Base-by-base conservation (phyloP, 2,797 vertebrate species). In the Oryzias dopingdopingensis region DNA sequence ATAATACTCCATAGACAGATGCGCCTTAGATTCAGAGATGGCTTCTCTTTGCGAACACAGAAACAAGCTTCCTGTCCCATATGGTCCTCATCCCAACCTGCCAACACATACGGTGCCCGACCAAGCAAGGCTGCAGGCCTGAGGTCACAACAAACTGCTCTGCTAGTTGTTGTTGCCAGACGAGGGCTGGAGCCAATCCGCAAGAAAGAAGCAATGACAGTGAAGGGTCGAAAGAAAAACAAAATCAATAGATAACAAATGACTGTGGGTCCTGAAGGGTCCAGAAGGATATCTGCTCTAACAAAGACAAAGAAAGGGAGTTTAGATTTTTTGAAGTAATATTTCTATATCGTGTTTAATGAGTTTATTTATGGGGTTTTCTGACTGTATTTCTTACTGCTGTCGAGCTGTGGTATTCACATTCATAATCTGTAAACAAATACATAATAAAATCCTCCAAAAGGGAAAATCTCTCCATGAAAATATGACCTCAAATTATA, bases 71-170 rank as follows among this genome's bases (percentile, higher is more conserved):
- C 58, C 72, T 78, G 74, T 83, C 84, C 70, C 85, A 90, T 84
- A 89, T 81, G 83, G 79, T 59, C 62, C 77, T 64, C 52, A 4
- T 49, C n/a, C 17, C 2, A 71, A 74, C 52, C 49, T 75, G 86
- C 83, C 87, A 86, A 65, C 72, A 59, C 78, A 74, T 74, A 77
- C 73, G 77, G 80, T 32, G 70, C 76, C 79, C 45, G 76, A 75
- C 80, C 79, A 72, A 86, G 76, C 49, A 69, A 40, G 77, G 76
- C 68, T 56, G 52, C 61, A 26, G 68, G 61, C 75, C 67, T 47
- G 70, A 81, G 85, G 83, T 87, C 74, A 65, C 69, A 49, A 79
- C 83, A 85, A 87, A 84, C 74, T 70, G 73, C 74, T 71, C 84
- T 53, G 49, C 76, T 65, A 49, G 29, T 24, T 43, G 62, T 63